Evolutionary conservation across 2,797 vertebrate species (phyloP).

Genomic region (Natrix natrix): DNA sequence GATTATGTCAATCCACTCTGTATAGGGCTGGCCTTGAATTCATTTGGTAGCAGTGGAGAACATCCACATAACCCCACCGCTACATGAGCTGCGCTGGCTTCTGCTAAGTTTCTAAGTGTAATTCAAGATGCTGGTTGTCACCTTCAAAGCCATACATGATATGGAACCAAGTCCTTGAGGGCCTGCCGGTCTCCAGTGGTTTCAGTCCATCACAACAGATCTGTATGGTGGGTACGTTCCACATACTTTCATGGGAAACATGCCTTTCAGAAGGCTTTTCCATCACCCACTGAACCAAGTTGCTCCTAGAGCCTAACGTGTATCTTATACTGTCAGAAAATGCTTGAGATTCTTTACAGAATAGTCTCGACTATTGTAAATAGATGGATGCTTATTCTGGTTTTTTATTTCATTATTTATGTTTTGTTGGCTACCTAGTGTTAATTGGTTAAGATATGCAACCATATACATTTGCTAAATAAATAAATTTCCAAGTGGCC

Average conservation of each 20-base stretch:
- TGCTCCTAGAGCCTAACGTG: not conserved
- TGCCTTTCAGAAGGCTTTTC: not conserved
- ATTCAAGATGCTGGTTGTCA: not conserved
- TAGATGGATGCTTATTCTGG: not conserved
- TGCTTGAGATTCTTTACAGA: not conserved
- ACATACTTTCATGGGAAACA: not conserved
- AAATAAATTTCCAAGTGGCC: not conserved
- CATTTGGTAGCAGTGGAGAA: not conserved
- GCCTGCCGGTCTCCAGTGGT: not conserved
- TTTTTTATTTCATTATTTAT: not conserved
- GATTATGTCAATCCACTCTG: not conserved
- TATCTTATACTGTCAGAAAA: not conserved
- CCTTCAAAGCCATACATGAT: not conserved
- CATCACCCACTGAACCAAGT: not conserved
- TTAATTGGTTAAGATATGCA: not conserved
- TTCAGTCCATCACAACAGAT: not conserved
- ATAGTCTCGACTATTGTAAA: not conserved
- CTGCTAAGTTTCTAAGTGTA: not conserved
- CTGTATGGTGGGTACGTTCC: not conserved
- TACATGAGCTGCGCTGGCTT: not conserved
- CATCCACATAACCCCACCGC: not conserved
- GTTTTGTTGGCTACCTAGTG: not conserved
- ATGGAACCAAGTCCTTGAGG: not conserved
- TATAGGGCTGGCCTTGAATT: not conserved
- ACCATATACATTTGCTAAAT: not conserved